These are phyloP conservation scores for Nycticebus coucang DNA, from an alignment of 2,113 vertebrate genomes.

Conservation along the genomic window DNA sequence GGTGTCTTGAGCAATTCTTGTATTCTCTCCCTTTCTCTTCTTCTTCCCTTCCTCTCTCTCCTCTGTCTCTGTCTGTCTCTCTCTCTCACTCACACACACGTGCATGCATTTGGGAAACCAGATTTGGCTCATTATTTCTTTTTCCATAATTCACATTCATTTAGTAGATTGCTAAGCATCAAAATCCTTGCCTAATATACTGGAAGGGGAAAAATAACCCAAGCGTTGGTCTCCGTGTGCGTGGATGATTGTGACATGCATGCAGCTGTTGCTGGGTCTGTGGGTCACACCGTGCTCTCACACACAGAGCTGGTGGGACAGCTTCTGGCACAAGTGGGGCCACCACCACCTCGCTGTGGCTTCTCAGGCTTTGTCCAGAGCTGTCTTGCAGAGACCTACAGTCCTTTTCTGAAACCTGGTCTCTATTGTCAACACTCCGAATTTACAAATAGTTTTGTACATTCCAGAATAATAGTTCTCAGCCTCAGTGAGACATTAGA, in stretches of 20 bases:
- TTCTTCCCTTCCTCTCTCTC: background rate
- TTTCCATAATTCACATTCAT: background rate
- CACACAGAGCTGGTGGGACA: accelerated
- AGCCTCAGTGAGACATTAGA: background rate
- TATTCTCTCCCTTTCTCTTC: background rate
- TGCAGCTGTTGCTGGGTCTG: background rate
- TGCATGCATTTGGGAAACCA: background rate
- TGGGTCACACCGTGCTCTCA: background rate
- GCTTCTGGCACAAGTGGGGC: too few relatives aligned
- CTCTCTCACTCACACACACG: background rate
- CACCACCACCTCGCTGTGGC: background rate
- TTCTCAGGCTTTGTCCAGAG: background rate
- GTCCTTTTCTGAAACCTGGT: background rate
- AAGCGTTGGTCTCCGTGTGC: background rate
- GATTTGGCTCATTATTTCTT: background rate
- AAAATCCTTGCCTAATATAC: background rate
- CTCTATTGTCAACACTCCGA: background rate
- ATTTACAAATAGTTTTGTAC: background rate
- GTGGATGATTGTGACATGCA: too few relatives aligned
- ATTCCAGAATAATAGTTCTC: background rate
- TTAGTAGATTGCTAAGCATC: background rate
- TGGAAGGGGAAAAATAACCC: background rate
- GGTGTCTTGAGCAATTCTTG: background rate
- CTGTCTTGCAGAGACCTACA: background rate
- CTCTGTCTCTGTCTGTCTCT: background rate